Evolutionary conservation across 2,113 vertebrate species (phyloP).

Genomic region (Nansenia antarctica): DNA sequence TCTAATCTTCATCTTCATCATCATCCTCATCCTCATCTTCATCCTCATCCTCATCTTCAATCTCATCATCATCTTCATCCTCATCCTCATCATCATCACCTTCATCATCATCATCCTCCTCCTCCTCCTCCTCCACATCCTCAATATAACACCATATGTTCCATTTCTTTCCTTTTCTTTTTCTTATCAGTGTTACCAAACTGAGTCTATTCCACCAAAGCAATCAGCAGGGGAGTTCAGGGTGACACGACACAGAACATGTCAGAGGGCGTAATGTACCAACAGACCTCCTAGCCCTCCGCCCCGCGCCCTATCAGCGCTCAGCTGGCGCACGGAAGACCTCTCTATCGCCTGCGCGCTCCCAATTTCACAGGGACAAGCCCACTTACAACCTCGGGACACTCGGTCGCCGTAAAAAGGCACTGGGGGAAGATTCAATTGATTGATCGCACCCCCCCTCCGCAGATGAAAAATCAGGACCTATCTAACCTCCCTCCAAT

Average conservation of each 20-base stretch:
- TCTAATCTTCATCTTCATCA: too few relatives aligned
- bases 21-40: background rate
- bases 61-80: too few relatives aligned
- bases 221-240: background rate
- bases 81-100: too few relatives aligned
- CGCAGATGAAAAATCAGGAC: conserved; percentile 43
- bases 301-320: background rate
- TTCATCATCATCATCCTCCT: too few relatives aligned
- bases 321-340: background rate
- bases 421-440: conserved; percentile 13
- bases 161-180: too few relatives aligned
- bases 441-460: conserved; percentile 26
- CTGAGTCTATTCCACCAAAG: background rate
- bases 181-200: too few relatives aligned
- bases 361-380: conserved; percentile 57
- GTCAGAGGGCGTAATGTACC: background rate
- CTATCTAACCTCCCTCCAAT: too few relatives aligned
- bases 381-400: conserved; percentile 10
- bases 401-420: conserved; percentile 18
- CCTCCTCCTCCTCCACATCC: too few relatives aligned
- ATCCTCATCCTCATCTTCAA: too few relatives aligned
- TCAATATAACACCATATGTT: too few relatives aligned
- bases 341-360: conserved; percentile 28
- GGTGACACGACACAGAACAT: background rate
- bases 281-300: background rate